Evolutionary conservation across 2,888 invertebrate species (phyloP).

Genomic region (Hirtodrosophila confusa): DNA sequence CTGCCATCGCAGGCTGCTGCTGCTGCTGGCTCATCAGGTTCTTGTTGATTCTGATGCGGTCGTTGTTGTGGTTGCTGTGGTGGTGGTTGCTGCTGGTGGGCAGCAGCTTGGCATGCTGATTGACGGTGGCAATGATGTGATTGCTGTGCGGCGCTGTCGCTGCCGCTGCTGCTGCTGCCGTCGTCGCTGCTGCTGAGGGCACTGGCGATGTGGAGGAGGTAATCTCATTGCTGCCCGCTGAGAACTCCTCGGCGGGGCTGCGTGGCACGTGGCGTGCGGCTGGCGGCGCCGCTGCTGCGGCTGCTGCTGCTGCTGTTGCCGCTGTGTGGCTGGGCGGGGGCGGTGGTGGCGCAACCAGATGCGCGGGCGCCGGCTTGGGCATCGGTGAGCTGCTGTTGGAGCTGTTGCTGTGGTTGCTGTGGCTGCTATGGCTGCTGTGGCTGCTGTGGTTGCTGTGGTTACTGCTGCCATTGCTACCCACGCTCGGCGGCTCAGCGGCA

Average conservation of each 20-base stretch:
- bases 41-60: constrained; percentile 83
- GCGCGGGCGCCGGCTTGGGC: constrained; percentile 48
- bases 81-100: constrained; percentile 62
- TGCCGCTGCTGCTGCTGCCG: constrained; percentile 29
- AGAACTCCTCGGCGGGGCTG: constrained; percentile 85
- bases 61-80: not conserved
- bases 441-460: constrained; percentile 36
- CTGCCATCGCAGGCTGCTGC: not conserved
- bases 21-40: constrained; percentile 80
- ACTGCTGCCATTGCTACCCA: constrained; percentile 18
- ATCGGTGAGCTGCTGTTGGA: constrained; percentile 58
- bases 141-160: constrained; percentile 38
- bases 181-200: constrained; percentile 53
- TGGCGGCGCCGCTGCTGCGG: constrained; percentile 48
- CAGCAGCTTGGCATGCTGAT: constrained; percentile 82
- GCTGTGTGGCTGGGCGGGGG: constrained; percentile 41
- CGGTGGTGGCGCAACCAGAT: constrained; percentile 21
- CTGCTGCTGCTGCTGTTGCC: constrained; percentile 28
- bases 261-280: constrained; percentile 49
- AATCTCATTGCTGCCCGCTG: constrained; percentile 87
- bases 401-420: constrained; percentile 33
- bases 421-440: constrained; percentile 41
- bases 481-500: constrained; percentile 40
- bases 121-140: constrained; percentile 82
- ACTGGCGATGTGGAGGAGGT: constrained; percentile 88